Conservation (phyloP, 1,140 invertebrate species). For the Pentalonia nigronervosa region DNA sequence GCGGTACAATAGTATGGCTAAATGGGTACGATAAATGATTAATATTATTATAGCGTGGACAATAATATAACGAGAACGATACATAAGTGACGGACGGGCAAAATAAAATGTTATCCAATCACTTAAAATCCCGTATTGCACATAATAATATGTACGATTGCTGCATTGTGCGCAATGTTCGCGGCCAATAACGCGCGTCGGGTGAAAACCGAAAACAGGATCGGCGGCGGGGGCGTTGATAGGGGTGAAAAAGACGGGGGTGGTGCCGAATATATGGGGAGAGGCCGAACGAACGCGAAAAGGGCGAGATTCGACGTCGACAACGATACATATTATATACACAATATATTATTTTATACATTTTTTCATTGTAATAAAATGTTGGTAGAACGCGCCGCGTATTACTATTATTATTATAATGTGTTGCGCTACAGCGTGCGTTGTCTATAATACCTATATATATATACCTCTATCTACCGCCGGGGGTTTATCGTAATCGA, state of each 20-base stretch:
- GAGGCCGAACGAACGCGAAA: neutral
- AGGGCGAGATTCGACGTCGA: neutral
- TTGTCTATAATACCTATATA: neutral
- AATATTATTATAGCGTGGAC: neutral
- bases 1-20: neutral
- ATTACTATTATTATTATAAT: constrained; percentile 33
- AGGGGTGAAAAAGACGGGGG: neutral
- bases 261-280: neutral
- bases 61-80: neutral
- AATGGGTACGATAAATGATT: neutral
- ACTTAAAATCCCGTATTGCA: neutral
- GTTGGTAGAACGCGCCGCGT: neutral
- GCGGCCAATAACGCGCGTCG: neutral
- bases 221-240: no score
- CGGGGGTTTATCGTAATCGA: constrained; percentile 44
- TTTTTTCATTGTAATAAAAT: constrained; percentile 25
- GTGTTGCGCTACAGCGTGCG: neutral
- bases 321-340: neutral
- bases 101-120: constrained; percentile 21
- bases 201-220: neutral
- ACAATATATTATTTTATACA: neutral
- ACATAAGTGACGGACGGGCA: neutral
- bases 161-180: neutral
- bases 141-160: neutral
- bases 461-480: neutral